Conservation (phyloP, 2,888 invertebrate species). For the Operophtera brumata region DNA sequence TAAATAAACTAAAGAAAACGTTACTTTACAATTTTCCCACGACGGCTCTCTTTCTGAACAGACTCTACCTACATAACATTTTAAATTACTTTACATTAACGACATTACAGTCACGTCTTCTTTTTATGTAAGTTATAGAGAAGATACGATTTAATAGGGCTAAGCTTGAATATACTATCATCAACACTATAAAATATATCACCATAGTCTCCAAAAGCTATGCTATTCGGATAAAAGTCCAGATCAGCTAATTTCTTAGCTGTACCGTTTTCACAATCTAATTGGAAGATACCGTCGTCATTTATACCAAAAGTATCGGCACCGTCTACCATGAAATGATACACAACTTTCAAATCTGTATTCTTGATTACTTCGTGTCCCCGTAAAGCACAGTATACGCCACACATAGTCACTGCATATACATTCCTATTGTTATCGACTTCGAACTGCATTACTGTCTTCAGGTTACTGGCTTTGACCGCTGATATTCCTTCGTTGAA, state of each 20-base stretch:
- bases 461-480: constrained; percentile 50
- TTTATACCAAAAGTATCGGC: constrained; percentile 57
- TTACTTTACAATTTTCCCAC: no score
- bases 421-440: constrained; percentile 61
- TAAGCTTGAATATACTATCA: constrained; percentile 59
- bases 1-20: no score
- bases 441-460: constrained; percentile 65
- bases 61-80: no score
- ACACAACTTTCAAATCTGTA: constrained; percentile 52
- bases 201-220: constrained; percentile 69
- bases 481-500: constrained; percentile 48
- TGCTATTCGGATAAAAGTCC: constrained; percentile 57
- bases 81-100: no score
- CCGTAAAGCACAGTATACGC: constrained; percentile 57
- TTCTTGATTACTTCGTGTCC: constrained; percentile 60
- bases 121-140: constrained; percentile 57
- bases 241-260: constrained; percentile 54
- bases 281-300: constrained; percentile 55
- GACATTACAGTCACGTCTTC: constrained; percentile 23
- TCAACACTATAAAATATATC: constrained; percentile 65
- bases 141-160: constrained; percentile 60
- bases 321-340: constrained; percentile 58
- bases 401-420: constrained; percentile 67
- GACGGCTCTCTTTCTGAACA: no score
- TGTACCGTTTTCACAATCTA: constrained; percentile 64